Conservation (phyloP, 2,797 vertebrate species). For the Acrocephalus scirpaceus region DNA sequence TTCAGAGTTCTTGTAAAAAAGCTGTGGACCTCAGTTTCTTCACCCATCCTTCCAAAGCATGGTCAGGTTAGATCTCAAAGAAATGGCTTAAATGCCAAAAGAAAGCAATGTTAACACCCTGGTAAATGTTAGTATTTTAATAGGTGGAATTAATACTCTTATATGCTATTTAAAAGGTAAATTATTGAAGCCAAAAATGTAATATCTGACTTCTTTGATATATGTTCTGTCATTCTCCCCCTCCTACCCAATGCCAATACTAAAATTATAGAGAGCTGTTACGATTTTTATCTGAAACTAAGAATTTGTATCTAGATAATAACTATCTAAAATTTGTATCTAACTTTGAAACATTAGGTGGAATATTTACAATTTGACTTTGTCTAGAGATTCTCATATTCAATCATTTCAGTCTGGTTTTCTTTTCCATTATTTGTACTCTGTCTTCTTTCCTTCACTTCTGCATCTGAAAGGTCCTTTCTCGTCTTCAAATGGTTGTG, state of each 20-base stretch:
- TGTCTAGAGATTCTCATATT: background rate
- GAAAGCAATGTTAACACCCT: background rate
- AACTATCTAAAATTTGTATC: background rate
- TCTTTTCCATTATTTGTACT: conserved; percentile 50
- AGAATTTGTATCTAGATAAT: background rate
- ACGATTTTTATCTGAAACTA: background rate
- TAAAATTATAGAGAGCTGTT: background rate
- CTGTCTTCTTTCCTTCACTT: conserved; percentile 59
- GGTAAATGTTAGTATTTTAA: background rate
- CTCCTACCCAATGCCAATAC: background rate
- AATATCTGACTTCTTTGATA: background rate
- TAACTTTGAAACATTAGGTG: background rate
- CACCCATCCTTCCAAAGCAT: background rate
- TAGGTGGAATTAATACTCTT: background rate
- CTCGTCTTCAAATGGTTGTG: conserved; percentile 75
- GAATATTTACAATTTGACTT: background rate
- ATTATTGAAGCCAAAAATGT: background rate
- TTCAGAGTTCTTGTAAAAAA: background rate
- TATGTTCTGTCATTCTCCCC: background rate
- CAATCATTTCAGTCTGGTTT: background rate
- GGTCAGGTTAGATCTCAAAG: background rate
- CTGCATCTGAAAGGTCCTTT: conserved; percentile 71
- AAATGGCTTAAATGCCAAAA: background rate
- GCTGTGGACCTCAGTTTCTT: background rate
- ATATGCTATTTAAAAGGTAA: background rate